Conservation (phyloP, 2,113 vertebrate species). For the Vimba vimba region DNA sequence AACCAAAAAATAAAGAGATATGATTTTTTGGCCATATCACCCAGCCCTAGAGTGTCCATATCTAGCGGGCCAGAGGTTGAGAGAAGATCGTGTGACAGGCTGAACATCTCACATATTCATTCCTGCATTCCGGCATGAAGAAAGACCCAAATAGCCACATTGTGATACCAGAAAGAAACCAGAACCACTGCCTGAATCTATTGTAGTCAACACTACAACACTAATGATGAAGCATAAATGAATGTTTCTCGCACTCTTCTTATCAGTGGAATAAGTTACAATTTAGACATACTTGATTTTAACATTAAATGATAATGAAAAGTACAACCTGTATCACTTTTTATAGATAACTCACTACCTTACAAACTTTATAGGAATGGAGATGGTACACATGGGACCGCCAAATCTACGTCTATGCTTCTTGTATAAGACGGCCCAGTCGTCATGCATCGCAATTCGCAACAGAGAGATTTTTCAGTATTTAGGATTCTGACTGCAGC, state of each 20-base stretch:
- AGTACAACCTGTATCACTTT: neutral
- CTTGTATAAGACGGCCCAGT: neutral
- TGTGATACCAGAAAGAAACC: neutral
- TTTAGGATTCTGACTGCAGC: neutral
- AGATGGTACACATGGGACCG: neutral
- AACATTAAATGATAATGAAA: neutral
- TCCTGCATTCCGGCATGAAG: neutral
- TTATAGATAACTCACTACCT: neutral
- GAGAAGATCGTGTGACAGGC: no score
- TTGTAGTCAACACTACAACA: neutral
- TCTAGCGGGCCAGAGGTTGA: neutral
- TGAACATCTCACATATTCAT: no score
- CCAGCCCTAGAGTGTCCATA: neutral
- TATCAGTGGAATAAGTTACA: neutral
- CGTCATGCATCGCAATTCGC: conserved; percentile 2
- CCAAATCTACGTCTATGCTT: neutral
- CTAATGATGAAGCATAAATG: neutral
- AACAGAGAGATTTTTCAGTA: neutral
- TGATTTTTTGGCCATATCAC: no score
- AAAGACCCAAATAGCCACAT: neutral
- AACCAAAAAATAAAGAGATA: no score
- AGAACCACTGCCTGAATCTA: neutral
- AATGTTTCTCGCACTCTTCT: neutral
- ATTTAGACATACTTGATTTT: neutral
- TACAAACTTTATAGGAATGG: neutral